Base-by-base conservation (phyloP, 1,140 invertebrate species). In the Zaprionus camerounensis region DNA sequence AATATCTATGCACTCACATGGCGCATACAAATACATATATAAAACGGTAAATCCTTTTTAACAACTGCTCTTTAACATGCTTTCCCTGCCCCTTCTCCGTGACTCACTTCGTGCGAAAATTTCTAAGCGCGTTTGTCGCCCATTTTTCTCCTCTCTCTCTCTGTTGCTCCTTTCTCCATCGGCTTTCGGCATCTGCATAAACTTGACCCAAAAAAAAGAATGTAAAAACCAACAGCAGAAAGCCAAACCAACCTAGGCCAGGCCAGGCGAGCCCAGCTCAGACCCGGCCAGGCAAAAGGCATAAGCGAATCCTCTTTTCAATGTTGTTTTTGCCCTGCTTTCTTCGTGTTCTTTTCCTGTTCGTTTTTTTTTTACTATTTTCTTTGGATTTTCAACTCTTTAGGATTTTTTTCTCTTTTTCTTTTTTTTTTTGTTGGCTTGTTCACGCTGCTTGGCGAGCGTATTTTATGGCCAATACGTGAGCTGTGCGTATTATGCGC, bases 51-150 rank as follows among this genome's bases (percentile, higher is more conserved):
- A 90, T 90, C 85, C 85, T 80, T 90, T 90, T 85, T 90, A 90
- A 90, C 85, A 90, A 90, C 85, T 88, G 84, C 84, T 90, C 81
- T 90, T 90, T 90, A 90, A 90, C 85, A 90, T 90, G 88, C 84
- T 76, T 56, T 49, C 34, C 66, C 55, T 61, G 24, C 49, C 36
- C 57, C 31, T 15, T 13, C 36, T 22, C 38, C 17, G 5, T 55
- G 15, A 11, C 34, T 13, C n/a, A 11, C 24, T 62, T 38, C 78
- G 84, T 88, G 83, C 82, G 71, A 88, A 88, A 88, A 84, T 88
- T 88, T 87, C 84, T 71, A 79, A 87, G 84, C 84, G 84, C 81
- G 75, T 74, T 88, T 88, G 85, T 84, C 84, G 84, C 77, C 77
- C 66, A 44, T 69, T 56, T 58, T 63, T 46, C 31, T 34, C 31